phyloP scores from a whole-genome alignment of 2,113 vertebrate genomes.

The Microcebus jonahi region DNA sequence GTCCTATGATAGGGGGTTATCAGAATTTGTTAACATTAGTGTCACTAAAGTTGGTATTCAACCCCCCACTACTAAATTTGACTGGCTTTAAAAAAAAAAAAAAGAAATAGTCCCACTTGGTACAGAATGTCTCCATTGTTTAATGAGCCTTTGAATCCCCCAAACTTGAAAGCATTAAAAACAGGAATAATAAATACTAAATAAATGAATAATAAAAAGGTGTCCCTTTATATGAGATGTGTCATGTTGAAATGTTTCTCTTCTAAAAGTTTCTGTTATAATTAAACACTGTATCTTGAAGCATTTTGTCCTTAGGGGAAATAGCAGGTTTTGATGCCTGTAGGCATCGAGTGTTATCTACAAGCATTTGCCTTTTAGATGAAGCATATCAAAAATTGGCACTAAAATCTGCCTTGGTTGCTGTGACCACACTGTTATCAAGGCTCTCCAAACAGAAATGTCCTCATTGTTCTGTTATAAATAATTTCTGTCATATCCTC shows the following conservation, averaged over 20 bases:
- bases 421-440: background rate
- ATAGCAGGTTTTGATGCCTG: background rate
- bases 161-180: slow-evolving; percentile 26
- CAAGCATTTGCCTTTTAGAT: background rate
- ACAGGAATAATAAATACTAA: background rate
- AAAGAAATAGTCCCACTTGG: background rate
- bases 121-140: background rate
- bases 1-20: too few species aligned
- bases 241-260: background rate
- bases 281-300: background rate
- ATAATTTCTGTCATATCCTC: slow-evolving; percentile 38
- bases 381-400: background rate
- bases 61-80: too few species aligned
- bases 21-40: too few species aligned
- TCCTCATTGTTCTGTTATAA: slow-evolving; percentile 24
- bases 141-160: background rate
- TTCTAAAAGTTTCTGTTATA: background rate
- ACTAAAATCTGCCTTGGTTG: background rate
- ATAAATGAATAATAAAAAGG: background rate
- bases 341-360: background rate
- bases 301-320: background rate
- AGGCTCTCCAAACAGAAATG: background rate
- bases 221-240: background rate
- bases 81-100: too few species aligned
- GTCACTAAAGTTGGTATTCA: too few species aligned